Base-by-base conservation (phyloP, 30 jellyfish, hydroid and myxozoan genomes). In the Cassiopea xamachana region DNA sequence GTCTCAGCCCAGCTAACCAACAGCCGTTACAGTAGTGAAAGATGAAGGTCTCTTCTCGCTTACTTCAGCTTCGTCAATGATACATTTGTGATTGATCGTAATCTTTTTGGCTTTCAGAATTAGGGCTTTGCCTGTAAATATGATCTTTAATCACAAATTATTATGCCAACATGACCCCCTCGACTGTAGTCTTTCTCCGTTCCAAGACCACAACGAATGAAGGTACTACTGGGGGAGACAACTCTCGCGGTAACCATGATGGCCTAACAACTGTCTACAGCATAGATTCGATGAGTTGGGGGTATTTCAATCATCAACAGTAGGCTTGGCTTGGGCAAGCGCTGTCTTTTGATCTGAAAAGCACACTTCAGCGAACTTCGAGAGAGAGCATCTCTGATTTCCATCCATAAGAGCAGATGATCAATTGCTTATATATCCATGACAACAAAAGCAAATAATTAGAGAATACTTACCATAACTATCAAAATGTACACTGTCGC, bases 311-410 rank as follows among this genome's bases (percentile, higher is more conserved):
- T 71, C 68, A 62, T 46, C 44, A 68, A 6, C 16, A 50, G 68
- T 43, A 48, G 90, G 90, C 58, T 82, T 69, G 82, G 82, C 83
- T 18, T 48, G 73, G 90, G 90, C 16, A 70, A 19, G 48, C 90
- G 90, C 82, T 13, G 45, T 7, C 76, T 45, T 78, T 82, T 82
- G 90, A 82, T n/a, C n/a, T 50, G n/a, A n/a, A 82, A 51, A 44
- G 48, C 73, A 82, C 82, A 69, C 46, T 43, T 82, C 90, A 82
- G 74, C 90, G 48, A 48, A 17, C 76, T 68, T 27, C 18, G 71
- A 50, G 75, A 27, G 39, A 27, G 39, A 19, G 59, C 51, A 17
- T 18, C 9, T 47, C 75, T 51, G 16, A 46, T 60, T 19, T 10
- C 15, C n/a, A 6, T 45, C 45, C 44, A 50, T 2, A 18, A 17